phyloP scores from a whole-genome alignment of 2,113 vertebrate species.

The Vimba vimba region DNA sequence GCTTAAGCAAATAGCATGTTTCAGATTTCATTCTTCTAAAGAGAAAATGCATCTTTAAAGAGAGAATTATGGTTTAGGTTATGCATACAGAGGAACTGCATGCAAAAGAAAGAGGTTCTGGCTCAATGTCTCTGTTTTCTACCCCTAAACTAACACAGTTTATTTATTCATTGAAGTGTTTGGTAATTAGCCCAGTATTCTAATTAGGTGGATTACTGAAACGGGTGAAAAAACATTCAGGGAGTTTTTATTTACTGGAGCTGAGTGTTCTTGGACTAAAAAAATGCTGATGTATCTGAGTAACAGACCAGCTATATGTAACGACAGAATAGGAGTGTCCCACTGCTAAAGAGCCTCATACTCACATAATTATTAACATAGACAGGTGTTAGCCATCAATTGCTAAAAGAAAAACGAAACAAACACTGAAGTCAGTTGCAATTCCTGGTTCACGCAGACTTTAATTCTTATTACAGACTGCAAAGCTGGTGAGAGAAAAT shows the following conservation, averaged over 20 bases:
- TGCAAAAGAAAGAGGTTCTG: background rate
- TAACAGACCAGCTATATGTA: background rate
- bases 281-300: background rate
- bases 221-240: background rate
- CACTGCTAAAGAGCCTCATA: background rate
- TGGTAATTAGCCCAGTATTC: slow-evolving; percentile 1
- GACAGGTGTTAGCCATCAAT: slow-evolving; percentile 79
- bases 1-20: background rate
- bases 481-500: too few relatives aligned
- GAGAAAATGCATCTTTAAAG: background rate
- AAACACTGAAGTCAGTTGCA: slow-evolving; percentile 50
- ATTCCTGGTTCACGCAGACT: too few relatives aligned
- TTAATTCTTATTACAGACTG: too few relatives aligned
- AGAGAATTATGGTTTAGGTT: background rate
- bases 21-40: background rate
- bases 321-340: background rate
- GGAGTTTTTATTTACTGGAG: background rate
- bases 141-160: background rate
- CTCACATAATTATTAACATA: background rate
- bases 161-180: slow-evolving; percentile 12
- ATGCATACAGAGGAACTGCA: background rate
- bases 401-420: slow-evolving; percentile 81
- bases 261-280: background rate
- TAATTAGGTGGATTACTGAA: background rate
- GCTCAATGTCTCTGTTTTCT: background rate